Conservation (phyloP, 2,797 vertebrate genomes). For the Rhinoraja longicauda region DNA sequence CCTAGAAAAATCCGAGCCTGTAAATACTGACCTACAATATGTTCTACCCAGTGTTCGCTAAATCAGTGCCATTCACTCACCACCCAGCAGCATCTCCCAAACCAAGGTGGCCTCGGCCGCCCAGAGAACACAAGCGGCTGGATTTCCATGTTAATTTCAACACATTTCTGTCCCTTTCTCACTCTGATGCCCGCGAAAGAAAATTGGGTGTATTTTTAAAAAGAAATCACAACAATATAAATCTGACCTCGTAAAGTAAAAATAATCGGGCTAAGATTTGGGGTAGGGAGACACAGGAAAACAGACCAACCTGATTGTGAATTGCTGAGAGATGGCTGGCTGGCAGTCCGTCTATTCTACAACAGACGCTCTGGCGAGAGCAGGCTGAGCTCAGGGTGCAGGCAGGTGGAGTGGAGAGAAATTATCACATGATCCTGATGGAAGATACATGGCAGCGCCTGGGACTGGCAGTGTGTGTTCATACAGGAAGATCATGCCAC, state of each 20-base stretch:
- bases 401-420: neutral
- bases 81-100: no score
- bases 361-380: neutral
- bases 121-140: neutral
- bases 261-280: neutral
- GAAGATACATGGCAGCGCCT: slow-evolving; percentile 10
- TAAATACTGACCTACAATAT: neutral
- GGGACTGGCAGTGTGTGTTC: neutral
- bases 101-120: neutral
- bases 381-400: neutral
- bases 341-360: neutral
- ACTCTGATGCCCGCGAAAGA: neutral
- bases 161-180: neutral
- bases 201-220: neutral
- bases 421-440: slow-evolving; percentile 35
- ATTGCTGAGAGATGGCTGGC: no score
- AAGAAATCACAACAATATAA: neutral
- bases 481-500: neutral
- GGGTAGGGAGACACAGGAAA: neutral
- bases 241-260: neutral
- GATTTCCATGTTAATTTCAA: neutral
- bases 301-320: neutral
- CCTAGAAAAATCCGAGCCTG: neutral
- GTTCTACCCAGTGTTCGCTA: neutral
- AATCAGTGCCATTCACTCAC: no score